phyloP scores from a whole-genome alignment of 2,797 vertebrate species.

The Phalanger gymnotis region DNA sequence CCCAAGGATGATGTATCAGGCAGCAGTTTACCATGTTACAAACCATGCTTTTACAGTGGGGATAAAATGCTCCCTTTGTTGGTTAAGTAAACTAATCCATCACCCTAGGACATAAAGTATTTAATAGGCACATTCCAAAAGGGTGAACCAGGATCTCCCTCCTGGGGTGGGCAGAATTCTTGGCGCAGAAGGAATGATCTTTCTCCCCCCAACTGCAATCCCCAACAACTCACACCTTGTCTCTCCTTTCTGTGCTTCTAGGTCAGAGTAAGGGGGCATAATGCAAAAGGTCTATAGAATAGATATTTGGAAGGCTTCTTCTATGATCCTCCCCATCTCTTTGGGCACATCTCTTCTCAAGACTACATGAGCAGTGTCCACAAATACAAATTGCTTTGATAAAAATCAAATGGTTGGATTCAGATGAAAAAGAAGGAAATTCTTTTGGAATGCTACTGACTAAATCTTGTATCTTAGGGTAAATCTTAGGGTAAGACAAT shows the following conservation, averaged over 20 bases:
- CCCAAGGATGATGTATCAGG: slow-evolving; percentile 59
- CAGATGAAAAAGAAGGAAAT: background rate
- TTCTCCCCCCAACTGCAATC: background rate
- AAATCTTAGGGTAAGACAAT: background rate
- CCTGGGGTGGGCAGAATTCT: slow-evolving; percentile 9
- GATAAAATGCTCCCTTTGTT: slow-evolving; percentile 76
- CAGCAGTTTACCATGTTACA: slow-evolving; percentile 49
- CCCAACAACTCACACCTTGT: background rate
- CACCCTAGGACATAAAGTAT: slow-evolving; percentile 36
- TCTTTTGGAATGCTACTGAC: background rate
- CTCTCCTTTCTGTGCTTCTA: background rate
- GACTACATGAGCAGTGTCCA: background rate
- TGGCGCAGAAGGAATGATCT: slow-evolving; percentile 9
- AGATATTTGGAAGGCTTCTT: background rate
- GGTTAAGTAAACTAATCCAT: slow-evolving; percentile 61
- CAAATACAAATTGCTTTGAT: background rate
- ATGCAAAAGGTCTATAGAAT: background rate
- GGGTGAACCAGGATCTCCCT: background rate
- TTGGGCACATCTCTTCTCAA: background rate
- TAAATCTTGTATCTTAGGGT: too few relatives aligned
- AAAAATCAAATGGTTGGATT: background rate
- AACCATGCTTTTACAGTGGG: slow-evolving; percentile 51
- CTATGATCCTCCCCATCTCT: accelerated
- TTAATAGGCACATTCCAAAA: slow-evolving; percentile 53
- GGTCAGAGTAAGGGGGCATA: background rate